Base-by-base conservation (phyloP, 2,113 vertebrate species). In the Brachionichthys hirsutus region DNA sequence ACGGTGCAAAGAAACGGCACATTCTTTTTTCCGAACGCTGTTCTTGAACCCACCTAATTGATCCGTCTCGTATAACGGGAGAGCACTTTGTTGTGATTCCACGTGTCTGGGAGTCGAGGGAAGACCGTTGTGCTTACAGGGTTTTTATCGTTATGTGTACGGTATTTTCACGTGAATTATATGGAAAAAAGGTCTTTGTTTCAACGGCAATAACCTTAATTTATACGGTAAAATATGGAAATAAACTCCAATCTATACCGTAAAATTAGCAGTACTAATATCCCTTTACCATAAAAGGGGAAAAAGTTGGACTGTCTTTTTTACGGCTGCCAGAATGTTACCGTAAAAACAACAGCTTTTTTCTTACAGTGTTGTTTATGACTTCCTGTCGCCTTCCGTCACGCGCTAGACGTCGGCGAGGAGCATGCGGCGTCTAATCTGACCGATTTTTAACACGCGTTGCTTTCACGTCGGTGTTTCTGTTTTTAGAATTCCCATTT, bases 31-130 rank as follows among this genome's bases (percentile, higher is more conserved):
- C 45, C 50, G 70, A 16, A 46, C 77, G 42, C 34, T 40, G 12
- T 79, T 72, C 68, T 54, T 60, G 61, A 74, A 69, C 67, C 41
- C n/a, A 55, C 75, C 60, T 86, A 84, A 89, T 78, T 86, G 73
- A 82, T 67, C 85, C 81, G 81, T 81, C 71, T 83, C 54, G 51
- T 38, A 80, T 62, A 47, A 43, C 0, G 54, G 46, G 46, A 53
- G 43, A 1, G 10, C 46, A 35, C 65, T 61, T 68, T 57, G 65
- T 65, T 57, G 46, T 22, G 58, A 54, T 41, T 58, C 59, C 48
- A 57, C 47, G 56, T 57, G 73, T 68, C 70, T 64, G 18, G 24
- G 35, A 59, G 62, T 69, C 72, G 14, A 54, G 44, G 46, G 62
- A 54, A 15, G 53, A 10, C 40, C 55, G 57, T 59, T 66, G 70